phyloP scores from a whole-genome alignment of 2,113 vertebrate genomes.

The Aviceda subcristata region DNA sequence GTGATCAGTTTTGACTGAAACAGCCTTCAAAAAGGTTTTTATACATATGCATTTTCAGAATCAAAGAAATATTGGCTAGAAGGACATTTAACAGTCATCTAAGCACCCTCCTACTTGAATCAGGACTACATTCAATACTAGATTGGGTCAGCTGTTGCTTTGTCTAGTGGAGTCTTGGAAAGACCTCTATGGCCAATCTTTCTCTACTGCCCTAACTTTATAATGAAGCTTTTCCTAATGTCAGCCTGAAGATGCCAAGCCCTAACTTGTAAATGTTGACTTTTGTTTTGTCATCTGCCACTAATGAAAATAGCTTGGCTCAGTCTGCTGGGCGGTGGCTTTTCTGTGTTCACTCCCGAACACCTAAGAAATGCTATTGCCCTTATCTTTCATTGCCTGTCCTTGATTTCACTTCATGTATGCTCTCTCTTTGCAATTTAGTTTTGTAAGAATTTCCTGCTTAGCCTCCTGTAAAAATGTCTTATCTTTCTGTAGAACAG shows the following conservation, averaged over 20 bases:
- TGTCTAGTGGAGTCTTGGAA: background rate
- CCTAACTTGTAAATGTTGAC: background rate
- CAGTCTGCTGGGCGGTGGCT: background rate
- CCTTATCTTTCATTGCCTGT: background rate
- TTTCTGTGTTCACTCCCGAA: background rate
- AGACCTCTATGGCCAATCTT: background rate
- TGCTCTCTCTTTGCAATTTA: background rate
- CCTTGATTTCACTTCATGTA: background rate
- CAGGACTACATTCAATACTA: background rate
- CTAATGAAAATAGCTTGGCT: background rate
- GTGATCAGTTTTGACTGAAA: background rate
- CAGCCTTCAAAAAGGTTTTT: background rate
- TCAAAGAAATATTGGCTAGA: background rate
- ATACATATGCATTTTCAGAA: background rate
- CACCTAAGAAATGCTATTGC: background rate
- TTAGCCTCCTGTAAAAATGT: background rate
- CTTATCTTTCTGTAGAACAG: background rate
- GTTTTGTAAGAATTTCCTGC: background rate
- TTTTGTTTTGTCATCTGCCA: background rate
- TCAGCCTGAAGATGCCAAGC: background rate
- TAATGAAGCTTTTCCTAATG: background rate
- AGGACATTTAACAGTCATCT: background rate
- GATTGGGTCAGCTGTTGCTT: background rate
- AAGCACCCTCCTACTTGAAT: background rate
- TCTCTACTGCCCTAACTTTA: background rate